Evolutionary conservation across 2,113 vertebrate species (phyloP).

Genomic region (Hassar affinis): DNA sequence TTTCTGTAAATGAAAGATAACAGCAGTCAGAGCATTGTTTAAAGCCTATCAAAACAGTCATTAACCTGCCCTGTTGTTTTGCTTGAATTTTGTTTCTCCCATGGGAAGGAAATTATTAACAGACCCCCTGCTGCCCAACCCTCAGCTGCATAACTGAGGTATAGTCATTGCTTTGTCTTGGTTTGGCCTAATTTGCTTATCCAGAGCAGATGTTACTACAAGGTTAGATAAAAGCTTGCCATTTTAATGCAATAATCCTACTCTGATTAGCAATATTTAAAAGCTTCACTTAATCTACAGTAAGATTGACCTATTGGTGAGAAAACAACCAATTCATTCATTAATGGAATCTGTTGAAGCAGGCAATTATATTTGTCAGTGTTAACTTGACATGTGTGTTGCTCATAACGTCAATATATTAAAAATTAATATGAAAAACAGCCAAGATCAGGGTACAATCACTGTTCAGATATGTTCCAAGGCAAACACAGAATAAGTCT

Average conservation of each 20-base stretch:
- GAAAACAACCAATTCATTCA: not conserved
- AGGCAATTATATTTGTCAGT: not conserved
- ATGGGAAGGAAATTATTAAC: conserved; percentile 64
- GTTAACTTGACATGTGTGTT: not conserved
- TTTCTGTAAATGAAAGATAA: conserved; percentile 48
- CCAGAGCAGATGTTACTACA: conserved; percentile 49
- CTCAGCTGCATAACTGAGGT: conserved; percentile 51
- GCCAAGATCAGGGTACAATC: conserved; percentile 27
- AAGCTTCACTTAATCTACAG: not conserved
- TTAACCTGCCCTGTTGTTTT: conserved; percentile 63
- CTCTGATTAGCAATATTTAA: not conserved
- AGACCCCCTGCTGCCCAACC: conserved; percentile 51
- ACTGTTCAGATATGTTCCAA: conserved; percentile 47
- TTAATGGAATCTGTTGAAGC: not conserved
- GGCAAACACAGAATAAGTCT: conserved; percentile 51
- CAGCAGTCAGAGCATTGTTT: conserved; percentile 57
- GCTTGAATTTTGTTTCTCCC: conserved; percentile 63
- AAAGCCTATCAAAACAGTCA: conserved; percentile 62
- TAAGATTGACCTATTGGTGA: not conserved
- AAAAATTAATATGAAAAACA: conserved; percentile 5
- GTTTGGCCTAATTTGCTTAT: conserved; percentile 55
- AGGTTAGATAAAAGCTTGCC: conserved; percentile 16
- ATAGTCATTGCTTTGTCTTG: conserved; percentile 48
- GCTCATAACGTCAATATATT: not conserved
- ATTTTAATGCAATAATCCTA: not conserved